Percentiles rank a stretch among this genome's conserved stretches.
Evolutionary conservation across 2,888 invertebrate genomes (phyloP).

Genomic region (Erebia ligea): DNA sequence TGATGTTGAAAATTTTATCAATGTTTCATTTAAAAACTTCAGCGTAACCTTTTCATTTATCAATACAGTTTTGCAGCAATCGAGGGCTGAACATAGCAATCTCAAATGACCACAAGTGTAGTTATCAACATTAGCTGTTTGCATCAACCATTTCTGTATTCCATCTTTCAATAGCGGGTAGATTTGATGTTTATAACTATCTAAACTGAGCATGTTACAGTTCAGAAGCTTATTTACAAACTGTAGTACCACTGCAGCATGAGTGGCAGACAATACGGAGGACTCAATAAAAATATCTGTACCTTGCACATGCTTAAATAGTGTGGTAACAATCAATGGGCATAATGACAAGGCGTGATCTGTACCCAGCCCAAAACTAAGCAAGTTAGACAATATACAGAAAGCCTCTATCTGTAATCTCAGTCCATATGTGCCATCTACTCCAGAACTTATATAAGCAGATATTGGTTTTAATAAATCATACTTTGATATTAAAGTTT

Average conservation of each 20-base stretch:
- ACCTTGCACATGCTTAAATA: slow-evolving; percentile 83
- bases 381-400: slow-evolving; percentile 81
- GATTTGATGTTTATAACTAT: slow-evolving; percentile 61
- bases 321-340: slow-evolving; percentile 80
- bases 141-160: slow-evolving; percentile 76
- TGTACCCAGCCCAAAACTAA: slow-evolving; percentile 78
- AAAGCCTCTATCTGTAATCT: slow-evolving; percentile 86
- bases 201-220: slow-evolving; percentile 50
- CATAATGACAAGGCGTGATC: slow-evolving; percentile 75
- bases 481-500: slow-evolving; percentile 78
- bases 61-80: slow-evolving; percentile 66
- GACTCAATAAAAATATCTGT: slow-evolving; percentile 75
- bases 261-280: slow-evolving; percentile 80
- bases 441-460: slow-evolving; percentile 80
- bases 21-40: slow-evolving; percentile 58
- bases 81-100: slow-evolving; percentile 63
- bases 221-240: slow-evolving; percentile 64
- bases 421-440: slow-evolving; percentile 77
- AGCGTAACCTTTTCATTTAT: slow-evolving; percentile 57
- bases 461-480: slow-evolving; percentile 80
- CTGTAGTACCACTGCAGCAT: slow-evolving; percentile 82
- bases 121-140: slow-evolving; percentile 61
- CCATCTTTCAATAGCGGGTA: slow-evolving; percentile 71
- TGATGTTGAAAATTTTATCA: slow-evolving; percentile 67
- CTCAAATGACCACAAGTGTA: slow-evolving; percentile 76